Evolutionary conservation across 1,140 invertebrate species (phyloP).

Genomic region (Sminthurinus signatus): DNA sequence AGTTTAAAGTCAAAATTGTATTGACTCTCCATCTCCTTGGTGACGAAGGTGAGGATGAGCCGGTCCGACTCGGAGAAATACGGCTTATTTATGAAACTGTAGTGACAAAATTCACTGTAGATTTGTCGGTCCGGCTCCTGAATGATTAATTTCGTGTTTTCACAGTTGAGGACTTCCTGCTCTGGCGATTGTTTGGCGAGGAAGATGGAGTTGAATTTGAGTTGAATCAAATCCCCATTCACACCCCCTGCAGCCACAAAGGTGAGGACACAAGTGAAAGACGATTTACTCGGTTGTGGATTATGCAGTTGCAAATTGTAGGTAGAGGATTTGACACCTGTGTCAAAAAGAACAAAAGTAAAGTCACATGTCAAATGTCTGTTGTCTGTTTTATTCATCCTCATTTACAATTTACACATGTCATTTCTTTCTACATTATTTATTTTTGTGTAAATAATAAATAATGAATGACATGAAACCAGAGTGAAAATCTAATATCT

Average conservation of each 20-base stretch:
- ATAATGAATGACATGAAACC: too few relatives aligned
- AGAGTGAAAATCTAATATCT: too few relatives aligned
- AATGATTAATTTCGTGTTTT: slow-evolving; percentile 5
- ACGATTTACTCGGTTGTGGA: slow-evolving; percentile 55
- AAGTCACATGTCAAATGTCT: too few relatives aligned
- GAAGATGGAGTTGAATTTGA: slow-evolving; percentile 45
- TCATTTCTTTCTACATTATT: too few relatives aligned
- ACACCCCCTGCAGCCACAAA: slow-evolving; percentile 75
- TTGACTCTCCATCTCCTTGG: slow-evolving; percentile 43
- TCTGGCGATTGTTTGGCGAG: neutral
- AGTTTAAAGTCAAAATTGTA: slow-evolving; percentile 77
- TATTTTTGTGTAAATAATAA: too few relatives aligned
- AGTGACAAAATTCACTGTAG: slow-evolving; percentile 16
- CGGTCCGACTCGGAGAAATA: slow-evolving; percentile 13
- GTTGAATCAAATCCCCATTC: slow-evolving; percentile 75
- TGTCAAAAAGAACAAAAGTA: too few relatives aligned
- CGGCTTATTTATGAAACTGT: slow-evolving; percentile 7
- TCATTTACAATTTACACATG: too few relatives aligned
- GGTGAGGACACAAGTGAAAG: slow-evolving; percentile 76
- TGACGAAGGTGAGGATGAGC: slow-evolving; percentile 11
- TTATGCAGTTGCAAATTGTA: slow-evolving; percentile 66
- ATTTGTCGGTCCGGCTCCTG: slow-evolving; percentile 11
- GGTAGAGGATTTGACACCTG: slow-evolving; percentile 66
- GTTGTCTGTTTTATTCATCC: too few relatives aligned
- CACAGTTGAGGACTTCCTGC: slow-evolving; percentile 5